phyloP scores from a whole-genome alignment of 2,888 invertebrate genomes.

The Chloromyia formosa region DNA sequence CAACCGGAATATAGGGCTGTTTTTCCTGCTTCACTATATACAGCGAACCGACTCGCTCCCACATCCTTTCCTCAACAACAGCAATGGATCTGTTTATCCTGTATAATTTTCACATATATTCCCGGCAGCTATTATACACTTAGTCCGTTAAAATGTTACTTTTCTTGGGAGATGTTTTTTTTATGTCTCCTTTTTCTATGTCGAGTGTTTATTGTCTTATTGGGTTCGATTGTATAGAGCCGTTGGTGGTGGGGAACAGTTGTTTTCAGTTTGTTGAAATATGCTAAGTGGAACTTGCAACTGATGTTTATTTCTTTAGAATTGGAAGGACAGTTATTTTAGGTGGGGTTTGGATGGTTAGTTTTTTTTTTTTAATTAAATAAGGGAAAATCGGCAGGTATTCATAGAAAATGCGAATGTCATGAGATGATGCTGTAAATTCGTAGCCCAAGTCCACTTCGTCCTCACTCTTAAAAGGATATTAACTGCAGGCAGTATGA shows the following conservation, averaged over 20 bases:
- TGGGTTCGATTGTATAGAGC: not conserved
- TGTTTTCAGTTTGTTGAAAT: not conserved
- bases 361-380: too few species aligned
- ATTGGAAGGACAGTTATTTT: too few species aligned
- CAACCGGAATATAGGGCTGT: not conserved
- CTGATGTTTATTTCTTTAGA: not conserved
- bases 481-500: too few species aligned
- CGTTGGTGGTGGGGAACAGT: not conserved
- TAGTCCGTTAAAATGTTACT: slow-evolving; percentile 48
- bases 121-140: slow-evolving; percentile 50
- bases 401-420: too few species aligned
- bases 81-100: slow-evolving; percentile 48
- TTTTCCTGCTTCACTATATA: slow-evolving; percentile 10
- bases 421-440: too few species aligned
- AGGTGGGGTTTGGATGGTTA: too few species aligned
- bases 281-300: not conserved
- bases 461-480: too few species aligned
- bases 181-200: slow-evolving; percentile 15
- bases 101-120: slow-evolving; percentile 52
- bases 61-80: slow-evolving; percentile 34
- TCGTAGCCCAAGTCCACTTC: too few species aligned
- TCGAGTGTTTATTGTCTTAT: slow-evolving; percentile 19
- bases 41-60: not conserved
- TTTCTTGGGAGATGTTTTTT: slow-evolving; percentile 14
- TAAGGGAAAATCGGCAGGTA: too few species aligned